A percentile compares a stretch with the other conserved stretches of the same genome.
phyloP scores from a whole-genome alignment of 2,113 vertebrate species.

The Phalacrocorax aristotelis region DNA sequence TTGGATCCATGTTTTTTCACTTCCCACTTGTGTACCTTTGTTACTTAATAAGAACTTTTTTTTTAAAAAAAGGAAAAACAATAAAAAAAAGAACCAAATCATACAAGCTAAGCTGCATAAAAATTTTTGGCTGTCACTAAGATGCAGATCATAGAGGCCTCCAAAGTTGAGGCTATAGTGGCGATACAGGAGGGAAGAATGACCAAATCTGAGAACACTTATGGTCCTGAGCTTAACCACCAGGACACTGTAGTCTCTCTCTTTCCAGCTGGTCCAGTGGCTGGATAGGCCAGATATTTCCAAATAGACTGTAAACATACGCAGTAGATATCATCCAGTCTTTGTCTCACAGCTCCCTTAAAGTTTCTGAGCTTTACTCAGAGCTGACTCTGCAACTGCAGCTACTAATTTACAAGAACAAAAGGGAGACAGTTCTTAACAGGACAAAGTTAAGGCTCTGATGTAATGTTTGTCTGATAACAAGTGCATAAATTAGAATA shows the following conservation, averaged over 20 bases:
- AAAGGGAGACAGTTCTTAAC: neutral
- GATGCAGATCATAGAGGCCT: neutral
- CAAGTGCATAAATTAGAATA: neutral
- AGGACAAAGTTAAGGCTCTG: neutral
- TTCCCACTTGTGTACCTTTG: accelerated
- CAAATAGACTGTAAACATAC: neutral
- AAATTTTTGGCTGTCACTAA: neutral
- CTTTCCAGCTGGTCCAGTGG: neutral
- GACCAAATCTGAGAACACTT: neutral
- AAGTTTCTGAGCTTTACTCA: neutral
- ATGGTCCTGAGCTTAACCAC: neutral
- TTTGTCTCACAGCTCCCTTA: neutral
- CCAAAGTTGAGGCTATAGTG: neutral
- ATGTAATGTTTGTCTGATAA: neutral
- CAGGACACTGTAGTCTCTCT: neutral
- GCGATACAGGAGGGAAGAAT: neutral
- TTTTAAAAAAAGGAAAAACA: neutral
- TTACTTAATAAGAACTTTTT: neutral
- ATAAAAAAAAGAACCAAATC: neutral
- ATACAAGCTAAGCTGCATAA: too few species aligned
- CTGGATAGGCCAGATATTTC: neutral
- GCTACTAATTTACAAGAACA: neutral
- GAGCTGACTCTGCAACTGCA: neutral
- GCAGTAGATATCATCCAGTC: neutral
- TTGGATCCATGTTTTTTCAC: neutral